Evolutionary conservation across 2,113 vertebrate species (phyloP), one percentile per base, ranked within the genome.

Genomic region (Pterophyllum scalare): DNA sequence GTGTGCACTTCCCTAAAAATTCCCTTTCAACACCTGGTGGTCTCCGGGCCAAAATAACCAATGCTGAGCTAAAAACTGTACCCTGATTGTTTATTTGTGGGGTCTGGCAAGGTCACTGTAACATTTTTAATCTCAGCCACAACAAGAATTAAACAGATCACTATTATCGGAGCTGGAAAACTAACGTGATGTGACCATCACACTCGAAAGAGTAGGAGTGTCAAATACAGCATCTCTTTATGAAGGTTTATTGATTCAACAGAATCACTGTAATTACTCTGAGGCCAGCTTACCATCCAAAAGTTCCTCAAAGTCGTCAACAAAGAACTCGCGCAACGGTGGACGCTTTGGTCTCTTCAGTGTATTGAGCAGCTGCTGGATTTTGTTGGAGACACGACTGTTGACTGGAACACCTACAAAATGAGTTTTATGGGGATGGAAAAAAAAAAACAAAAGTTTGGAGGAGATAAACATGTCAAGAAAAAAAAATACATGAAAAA

Each of bases 361-460:
- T 15, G 98, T 99, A 88, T 99, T 98, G 14, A 99, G 96, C 80
- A 99, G 96, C 94, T 99, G 98, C 93, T 99, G 98, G 94, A 99
- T 99, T 94, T 98, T 99, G 83, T 98, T 99, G 77, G 98, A 99
- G 83, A 99, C 98, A 79, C 98, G 97, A 94, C 98, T 98, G 94
- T 96, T 98, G 90, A 98, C 97, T 6, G 98, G 97, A 77, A 98
- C 97, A 84, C 98, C 98, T 99, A 94, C 60, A 92, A 89, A 85
- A 85, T 81, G 60, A 83, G 26, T 83, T 84, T 49, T 81, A 62
- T 79, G 77, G 56, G 77, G 79, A 81, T 79, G 86, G 65, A 84
- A 91, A 87, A 82, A 82, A 31, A n/a, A 52, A 54, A 54, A 7
- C 11, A 60, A 70, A 70, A 40, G 33, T 33, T 33, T 20, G 75